These are phyloP conservation scores for Cosmopolites sordidus DNA, from an alignment of 2,888 invertebrate genomes.

Conservation along the genomic window DNA sequence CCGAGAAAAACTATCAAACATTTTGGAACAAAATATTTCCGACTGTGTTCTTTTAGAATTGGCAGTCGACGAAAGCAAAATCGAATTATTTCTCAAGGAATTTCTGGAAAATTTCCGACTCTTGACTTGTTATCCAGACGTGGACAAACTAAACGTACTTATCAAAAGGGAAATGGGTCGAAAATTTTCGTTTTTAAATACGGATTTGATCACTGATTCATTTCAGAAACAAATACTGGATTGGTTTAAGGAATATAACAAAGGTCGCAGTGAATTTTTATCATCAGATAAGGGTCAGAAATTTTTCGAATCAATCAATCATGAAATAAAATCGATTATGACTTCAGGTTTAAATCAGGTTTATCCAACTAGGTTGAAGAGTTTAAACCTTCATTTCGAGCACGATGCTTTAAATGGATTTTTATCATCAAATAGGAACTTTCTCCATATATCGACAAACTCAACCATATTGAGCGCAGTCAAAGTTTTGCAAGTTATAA, in stretches of 20 bases:
- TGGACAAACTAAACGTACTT: slow-evolving; percentile 10
- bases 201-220: slow-evolving; percentile 16
- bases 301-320: slow-evolving; percentile 5
- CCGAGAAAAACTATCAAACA: background rate
- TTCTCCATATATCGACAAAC: slow-evolving; percentile 9
- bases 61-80: background rate
- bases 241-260: slow-evolving; percentile 18
- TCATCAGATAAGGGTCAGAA: background rate
- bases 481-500: slow-evolving; percentile 14
- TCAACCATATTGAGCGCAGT: slow-evolving; percentile 10
- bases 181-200: slow-evolving; percentile 15
- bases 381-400: slow-evolving; percentile 5
- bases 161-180: slow-evolving; percentile 11
- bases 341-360: slow-evolving; percentile 14
- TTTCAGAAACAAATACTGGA: slow-evolving; percentile 20
- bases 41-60: slow-evolving; percentile 5
- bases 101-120: slow-evolving; percentile 18
- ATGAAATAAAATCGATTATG: slow-evolving; percentile 8
- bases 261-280: slow-evolving; percentile 11
- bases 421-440: background rate
- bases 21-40: slow-evolving; percentile 6
- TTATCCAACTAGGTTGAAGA: slow-evolving; percentile 16
- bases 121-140: slow-evolving; percentile 16
- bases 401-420: background rate
- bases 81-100: slow-evolving; percentile 4